phyloP scores from a whole-genome alignment of 2,888 invertebrate genomes.

The Phyto melanocephala region DNA sequence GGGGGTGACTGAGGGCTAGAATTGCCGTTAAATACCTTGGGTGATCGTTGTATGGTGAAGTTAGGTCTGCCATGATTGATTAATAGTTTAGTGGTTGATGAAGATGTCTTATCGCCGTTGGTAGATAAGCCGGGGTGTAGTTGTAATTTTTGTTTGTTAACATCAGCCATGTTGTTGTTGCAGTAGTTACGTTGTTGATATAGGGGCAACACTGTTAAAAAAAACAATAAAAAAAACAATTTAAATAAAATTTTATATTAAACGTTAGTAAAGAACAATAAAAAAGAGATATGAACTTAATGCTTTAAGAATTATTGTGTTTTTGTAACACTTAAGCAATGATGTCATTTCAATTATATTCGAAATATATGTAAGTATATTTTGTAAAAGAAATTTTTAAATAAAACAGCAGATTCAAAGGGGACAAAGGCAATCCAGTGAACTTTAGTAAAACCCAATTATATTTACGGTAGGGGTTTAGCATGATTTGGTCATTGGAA shows the following conservation, averaged over 20 bases:
- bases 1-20: constrained; percentile 66
- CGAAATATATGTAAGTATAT: too few species aligned
- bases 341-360: background rate
- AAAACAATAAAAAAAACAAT: background rate
- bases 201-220: constrained; percentile 50
- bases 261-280: background rate
- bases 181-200: constrained; percentile 54
- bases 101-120: constrained; percentile 73
- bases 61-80: constrained; percentile 78
- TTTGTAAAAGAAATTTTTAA: background rate
- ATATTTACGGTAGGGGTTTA: background rate
- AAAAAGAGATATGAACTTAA: background rate
- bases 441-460: background rate
- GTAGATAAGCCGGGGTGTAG: constrained; percentile 68
- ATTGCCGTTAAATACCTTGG: constrained; percentile 68
- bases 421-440: background rate
- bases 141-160: constrained; percentile 75
- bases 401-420: background rate
- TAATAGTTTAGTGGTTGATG: constrained; percentile 76
- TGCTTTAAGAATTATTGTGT: background rate
- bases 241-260: constrained; percentile 1
- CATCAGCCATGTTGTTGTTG: constrained; percentile 72
- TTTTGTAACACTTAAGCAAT: background rate
- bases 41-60: constrained; percentile 75
- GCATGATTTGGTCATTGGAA: too few species aligned